Evolutionary conservation across 2,888 invertebrate species (phyloP).

Genomic region (Caenorhabditis sp.): DNA sequence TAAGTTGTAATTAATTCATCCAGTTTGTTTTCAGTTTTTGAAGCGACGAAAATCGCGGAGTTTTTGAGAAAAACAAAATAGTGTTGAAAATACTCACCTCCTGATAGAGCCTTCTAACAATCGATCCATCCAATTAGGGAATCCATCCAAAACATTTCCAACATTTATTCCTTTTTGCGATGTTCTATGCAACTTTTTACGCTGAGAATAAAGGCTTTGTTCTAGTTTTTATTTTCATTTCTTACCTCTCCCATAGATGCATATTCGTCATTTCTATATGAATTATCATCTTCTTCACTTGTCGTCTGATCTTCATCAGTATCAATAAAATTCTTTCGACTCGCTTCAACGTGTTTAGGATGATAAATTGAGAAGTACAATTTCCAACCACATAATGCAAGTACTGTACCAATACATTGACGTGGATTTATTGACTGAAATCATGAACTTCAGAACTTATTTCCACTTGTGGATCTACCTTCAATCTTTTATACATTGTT

Average conservation of each 20-base stretch:
- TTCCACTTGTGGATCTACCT: slow-evolving; percentile 23
- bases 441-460: neutral
- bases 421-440: slow-evolving; percentile 83
- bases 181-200: slow-evolving; percentile 38
- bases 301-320: slow-evolving; percentile 29
- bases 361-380: slow-evolving; percentile 99
- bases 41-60: neutral
- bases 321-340: slow-evolving; percentile 32
- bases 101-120: slow-evolving; percentile 94
- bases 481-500: slow-evolving; percentile 52
- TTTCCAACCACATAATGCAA: slow-evolving; percentile 92
- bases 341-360: slow-evolving; percentile 83
- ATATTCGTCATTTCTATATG: slow-evolving; percentile 35
- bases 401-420: slow-evolving; percentile 94
- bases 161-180: slow-evolving; percentile 36
- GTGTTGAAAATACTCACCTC: slow-evolving; percentile 29
- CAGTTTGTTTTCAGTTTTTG: too few species aligned
- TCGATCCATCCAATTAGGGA: slow-evolving; percentile 94
- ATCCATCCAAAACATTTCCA: slow-evolving; percentile 83
- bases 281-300: slow-evolving; percentile 24
- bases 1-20: too few species aligned
- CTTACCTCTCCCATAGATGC: slow-evolving; percentile 36
- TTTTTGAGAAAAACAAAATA: neutral
- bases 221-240: neutral
- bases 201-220: slow-evolving; percentile 27